Evolutionary conservation across 2,113 vertebrate species (phyloP).

Genomic region (Grammomys surdaster): DNA sequence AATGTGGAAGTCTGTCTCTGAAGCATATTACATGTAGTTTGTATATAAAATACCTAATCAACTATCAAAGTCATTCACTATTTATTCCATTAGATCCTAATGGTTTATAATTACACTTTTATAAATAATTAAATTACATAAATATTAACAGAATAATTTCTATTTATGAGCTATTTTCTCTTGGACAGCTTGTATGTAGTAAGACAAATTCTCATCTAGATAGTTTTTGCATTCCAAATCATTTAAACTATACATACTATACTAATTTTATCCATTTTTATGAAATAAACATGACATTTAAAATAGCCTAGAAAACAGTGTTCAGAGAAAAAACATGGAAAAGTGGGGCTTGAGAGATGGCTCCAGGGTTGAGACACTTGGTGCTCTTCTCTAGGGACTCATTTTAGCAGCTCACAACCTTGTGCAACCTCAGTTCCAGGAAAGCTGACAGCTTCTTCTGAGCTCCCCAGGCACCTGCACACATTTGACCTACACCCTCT

Average conservation of each 20-base stretch:
- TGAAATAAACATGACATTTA: conserved; percentile 17
- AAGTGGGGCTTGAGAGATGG: background rate
- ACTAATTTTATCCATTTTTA: background rate
- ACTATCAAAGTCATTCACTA: background rate
- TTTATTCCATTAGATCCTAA: background rate
- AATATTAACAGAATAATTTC: conserved; percentile 20
- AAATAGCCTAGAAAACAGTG: background rate
- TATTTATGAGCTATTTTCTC: conserved; percentile 37
- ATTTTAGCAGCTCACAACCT: background rate
- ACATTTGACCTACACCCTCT: background rate
- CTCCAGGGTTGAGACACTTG: background rate
- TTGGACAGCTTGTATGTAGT: background rate
- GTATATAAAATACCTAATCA: background rate
- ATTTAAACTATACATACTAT: background rate
- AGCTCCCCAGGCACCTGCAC: background rate
- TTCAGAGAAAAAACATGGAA: background rate
- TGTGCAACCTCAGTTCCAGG: background rate
- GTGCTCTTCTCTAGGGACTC: background rate
- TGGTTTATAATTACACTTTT: conserved; percentile 29
- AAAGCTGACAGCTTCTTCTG: background rate
- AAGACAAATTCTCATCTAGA: background rate
- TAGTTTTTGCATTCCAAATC: background rate
- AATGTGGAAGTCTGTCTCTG: background rate
- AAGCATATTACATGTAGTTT: background rate
- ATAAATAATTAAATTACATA: conserved; percentile 11